phyloP scores from a whole-genome alignment of 2,888 invertebrate species.

The Digitonthophagus gazella region DNA sequence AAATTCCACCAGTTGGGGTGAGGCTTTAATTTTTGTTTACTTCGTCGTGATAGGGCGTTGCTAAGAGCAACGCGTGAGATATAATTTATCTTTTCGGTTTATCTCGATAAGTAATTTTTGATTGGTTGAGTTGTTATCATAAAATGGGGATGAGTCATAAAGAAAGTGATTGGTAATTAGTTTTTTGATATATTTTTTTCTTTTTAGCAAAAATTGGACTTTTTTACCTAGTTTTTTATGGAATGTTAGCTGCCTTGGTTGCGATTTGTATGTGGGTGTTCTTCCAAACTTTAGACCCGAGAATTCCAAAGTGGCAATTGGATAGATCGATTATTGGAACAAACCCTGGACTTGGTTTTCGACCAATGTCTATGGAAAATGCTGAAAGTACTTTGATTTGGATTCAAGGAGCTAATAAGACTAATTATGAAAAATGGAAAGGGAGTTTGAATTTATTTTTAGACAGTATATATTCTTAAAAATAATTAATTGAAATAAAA shows the following conservation, averaged over 20 bases:
- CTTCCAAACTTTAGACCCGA: slow-evolving; percentile 84
- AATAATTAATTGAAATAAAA: not conserved
- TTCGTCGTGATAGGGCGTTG: slow-evolving; percentile 3
- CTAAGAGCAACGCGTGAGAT: not conserved
- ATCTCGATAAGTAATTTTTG: not conserved
- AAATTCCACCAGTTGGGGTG: slow-evolving; percentile 63
- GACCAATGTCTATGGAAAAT: slow-evolving; percentile 85
- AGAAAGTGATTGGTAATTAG: not conserved
- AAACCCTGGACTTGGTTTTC: slow-evolving; percentile 94
- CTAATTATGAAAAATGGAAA: slow-evolving; percentile 78
- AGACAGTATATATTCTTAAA: slow-evolving; percentile 60
- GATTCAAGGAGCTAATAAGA: slow-evolving; percentile 80
- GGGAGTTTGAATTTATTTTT: slow-evolving; percentile 73
- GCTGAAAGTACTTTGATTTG: slow-evolving; percentile 94
- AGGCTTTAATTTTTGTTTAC: slow-evolving; percentile 38
- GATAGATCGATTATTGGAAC: slow-evolving; percentile 86
- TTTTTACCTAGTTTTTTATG: slow-evolving; percentile 95
- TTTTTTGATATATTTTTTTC: slow-evolving; percentile 15
- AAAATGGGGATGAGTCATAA: not conserved
- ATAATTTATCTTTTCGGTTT: not conserved
- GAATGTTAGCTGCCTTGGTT: slow-evolving; percentile 86
- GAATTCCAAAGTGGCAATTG: slow-evolving; percentile 86
- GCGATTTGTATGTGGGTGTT: slow-evolving; percentile 94
- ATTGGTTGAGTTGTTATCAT: not conserved
- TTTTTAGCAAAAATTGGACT: slow-evolving; percentile 84